Base-by-base conservation (phyloP, 2,888 invertebrate species). In the Xestobium rufovillosum region DNA sequence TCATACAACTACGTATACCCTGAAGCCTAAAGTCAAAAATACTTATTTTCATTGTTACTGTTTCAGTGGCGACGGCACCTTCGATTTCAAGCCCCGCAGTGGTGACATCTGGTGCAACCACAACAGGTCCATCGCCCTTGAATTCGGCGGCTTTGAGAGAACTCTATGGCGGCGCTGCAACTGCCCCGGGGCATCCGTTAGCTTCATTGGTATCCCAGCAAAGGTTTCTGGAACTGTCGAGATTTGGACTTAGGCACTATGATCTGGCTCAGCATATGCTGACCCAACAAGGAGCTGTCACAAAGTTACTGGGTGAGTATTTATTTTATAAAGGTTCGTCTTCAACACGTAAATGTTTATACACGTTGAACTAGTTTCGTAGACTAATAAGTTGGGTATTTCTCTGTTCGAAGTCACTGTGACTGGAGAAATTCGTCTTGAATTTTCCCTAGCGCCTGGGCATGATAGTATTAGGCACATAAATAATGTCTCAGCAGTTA, bases 231-330 rank as follows among this genome's bases (percentile, higher is more conserved):
- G 89, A 89, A 62, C 67, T 89, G 48, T 86, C 87, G 26, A 72
- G 88, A 66, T 75, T 82, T 69, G 76, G 88, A 49, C 70, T 89
- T 49, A 72, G 90, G 48, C 90, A 90, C 57, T 91, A 90, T 60
- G 90, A 91, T 67, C 75, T 91, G 57, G 89, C 90, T 3, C 86
- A 88, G 57, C 90, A 90, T 60, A 86, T 90, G 72, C 75, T 91
- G 37, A 84, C 85, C 41, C 89, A 90, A 70, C 89, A 90, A 70
- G 89, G 89, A 55, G 89, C 89, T 57, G 90, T 86, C 55, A 88
- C 87, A 50, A 90, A 90, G 70, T 73, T 90, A 60, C 71, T 90
- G 61, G 90, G 90, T 89, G 69, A 83, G 85, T 68, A 31, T 39
- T 37, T 15, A 34, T 30, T 30, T n/a, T n/a, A 12, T 15, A 12